A percentile compares a stretch with the other conserved stretches of the same genome.
phyloP scores from a whole-genome alignment of 2,888 invertebrate species.

The Apantesis nais region DNA sequence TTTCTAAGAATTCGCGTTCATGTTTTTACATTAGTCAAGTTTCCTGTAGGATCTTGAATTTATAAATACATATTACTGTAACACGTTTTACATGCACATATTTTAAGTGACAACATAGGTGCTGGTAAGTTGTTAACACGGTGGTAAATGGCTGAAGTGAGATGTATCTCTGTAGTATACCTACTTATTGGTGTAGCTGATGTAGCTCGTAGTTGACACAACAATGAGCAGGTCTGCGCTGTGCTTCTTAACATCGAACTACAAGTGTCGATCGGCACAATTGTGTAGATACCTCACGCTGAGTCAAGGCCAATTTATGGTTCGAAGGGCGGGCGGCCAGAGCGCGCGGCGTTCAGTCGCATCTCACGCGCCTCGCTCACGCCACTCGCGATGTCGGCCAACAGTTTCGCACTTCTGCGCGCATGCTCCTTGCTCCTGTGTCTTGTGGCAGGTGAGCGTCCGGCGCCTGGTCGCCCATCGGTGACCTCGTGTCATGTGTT shows the following conservation, averaged over 20 bases:
- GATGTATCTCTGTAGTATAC: background rate
- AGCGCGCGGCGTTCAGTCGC: conserved; percentile 49
- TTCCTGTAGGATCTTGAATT: background rate
- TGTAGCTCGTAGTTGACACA: conserved; percentile 23
- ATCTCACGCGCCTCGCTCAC: conserved; percentile 46
- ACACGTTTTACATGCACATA: background rate
- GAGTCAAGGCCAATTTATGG: conserved; percentile 66
- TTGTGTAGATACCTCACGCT: conserved; percentile 58
- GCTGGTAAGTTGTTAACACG: conserved; percentile 1
- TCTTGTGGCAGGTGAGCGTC: conserved; percentile 68
- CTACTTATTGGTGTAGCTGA: background rate
- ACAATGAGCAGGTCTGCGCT: conserved; percentile 32
- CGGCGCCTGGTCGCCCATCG: background rate
- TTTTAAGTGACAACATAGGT: background rate
- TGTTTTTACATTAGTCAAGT: no score
- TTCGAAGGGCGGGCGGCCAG: conserved; percentile 71
- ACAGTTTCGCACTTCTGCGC: conserved; percentile 55
- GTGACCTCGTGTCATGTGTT: conserved; percentile 33
- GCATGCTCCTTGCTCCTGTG: conserved; percentile 61
- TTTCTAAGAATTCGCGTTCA: no score
- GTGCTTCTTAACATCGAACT: conserved; percentile 23
- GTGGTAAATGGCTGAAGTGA: background rate
- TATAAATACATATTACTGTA: background rate
- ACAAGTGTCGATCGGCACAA: conserved; percentile 46
- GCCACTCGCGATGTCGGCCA: conserved; percentile 42